Evolutionary conservation across 2,113 vertebrate genomes (phyloP), one percentile per base, ranked within the genome.

Genomic region (Trogon surrucura): DNA sequence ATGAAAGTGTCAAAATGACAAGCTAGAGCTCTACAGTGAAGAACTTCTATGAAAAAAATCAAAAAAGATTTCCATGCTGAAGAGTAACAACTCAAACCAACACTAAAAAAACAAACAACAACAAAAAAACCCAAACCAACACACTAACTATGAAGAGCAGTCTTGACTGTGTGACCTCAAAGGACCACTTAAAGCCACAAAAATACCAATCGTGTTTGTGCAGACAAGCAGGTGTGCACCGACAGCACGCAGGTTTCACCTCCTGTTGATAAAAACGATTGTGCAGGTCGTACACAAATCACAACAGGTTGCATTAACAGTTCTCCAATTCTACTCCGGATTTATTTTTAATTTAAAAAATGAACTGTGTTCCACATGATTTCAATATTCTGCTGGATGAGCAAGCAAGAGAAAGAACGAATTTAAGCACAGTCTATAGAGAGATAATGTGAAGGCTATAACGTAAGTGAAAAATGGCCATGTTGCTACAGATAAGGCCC

Each of bases 371-470:
- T 91, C 79, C 47, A 87, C 10, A 14, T 65, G 2, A 93, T 95
- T 93, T 94, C 78, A 95, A 87, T 86, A 96, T 94, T 91, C 73
- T 53, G 22, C 48, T 81, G 67, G 26, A 74, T 10, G n/a, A 78
- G 44, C 30, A 26, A 64, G 77, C 70, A 86, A 69, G 32, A 53
- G 56, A 91, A 79, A 81, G 85, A 86, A 91, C 14, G 65, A 85
- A 90, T 91, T 85, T 93, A 90, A 81, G 53, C 9, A 3, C 51
- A 80, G 90, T 18, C 93, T 81, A 9, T 12, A 54, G 72, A 91
- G 77, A 92, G 79, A 95, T 86, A 95, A 94, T 79, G 57, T 93
- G 92, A 96, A 97, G 58, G 69, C 71, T 95, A 9, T 94, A 96
- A 90, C 2, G 0, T 7, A 75, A 72, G 88, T 95, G 95, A 96